phyloP scores from a whole-genome alignment of 2,113 vertebrate genomes.

The Hucho hucho region DNA sequence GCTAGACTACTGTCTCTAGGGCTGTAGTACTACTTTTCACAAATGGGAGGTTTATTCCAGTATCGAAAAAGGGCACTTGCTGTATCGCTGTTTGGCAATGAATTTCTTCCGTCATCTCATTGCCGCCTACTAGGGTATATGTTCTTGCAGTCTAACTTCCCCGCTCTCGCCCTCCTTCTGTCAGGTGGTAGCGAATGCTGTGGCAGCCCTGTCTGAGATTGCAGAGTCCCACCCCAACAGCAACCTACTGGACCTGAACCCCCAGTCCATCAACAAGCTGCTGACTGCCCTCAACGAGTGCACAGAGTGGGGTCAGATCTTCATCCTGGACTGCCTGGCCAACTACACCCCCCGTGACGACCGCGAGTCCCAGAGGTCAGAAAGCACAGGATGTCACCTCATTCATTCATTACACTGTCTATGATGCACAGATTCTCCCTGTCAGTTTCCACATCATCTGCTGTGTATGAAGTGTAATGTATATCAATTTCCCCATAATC shows the following conservation, averaged over 20 bases:
- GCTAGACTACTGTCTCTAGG: slow-evolving; percentile 1
- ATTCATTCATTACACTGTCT: background rate
- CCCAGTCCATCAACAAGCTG: slow-evolving; percentile 98
- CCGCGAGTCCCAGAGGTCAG: slow-evolving; percentile 95
- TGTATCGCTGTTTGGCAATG: background rate
- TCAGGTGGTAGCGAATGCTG: slow-evolving; percentile 95
- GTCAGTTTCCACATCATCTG: background rate
- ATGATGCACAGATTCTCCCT: background rate
- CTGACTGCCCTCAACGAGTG: slow-evolving; percentile 96
- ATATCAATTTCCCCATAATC: background rate
- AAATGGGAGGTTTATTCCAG: background rate
- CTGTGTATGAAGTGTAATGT: background rate
- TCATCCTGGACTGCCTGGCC: slow-evolving; percentile 96
- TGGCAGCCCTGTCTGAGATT: slow-evolving; percentile 95
- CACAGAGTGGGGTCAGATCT: slow-evolving; percentile 99
- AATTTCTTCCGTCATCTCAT: background rate
- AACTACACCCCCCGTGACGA: slow-evolving; percentile 97
- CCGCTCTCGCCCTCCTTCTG: background rate
- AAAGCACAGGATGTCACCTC: background rate
- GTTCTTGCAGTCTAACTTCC: background rate
- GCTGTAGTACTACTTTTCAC: background rate
- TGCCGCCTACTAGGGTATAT: background rate
- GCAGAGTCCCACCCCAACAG: slow-evolving; percentile 97
- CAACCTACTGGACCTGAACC: slow-evolving; percentile 95
- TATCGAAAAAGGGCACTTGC: too few relatives aligned